A percentile compares a stretch with the other conserved stretches of the same genome.
phyloP scores from a whole-genome alignment of 2,113 vertebrate species.

The Felis chaus region DNA sequence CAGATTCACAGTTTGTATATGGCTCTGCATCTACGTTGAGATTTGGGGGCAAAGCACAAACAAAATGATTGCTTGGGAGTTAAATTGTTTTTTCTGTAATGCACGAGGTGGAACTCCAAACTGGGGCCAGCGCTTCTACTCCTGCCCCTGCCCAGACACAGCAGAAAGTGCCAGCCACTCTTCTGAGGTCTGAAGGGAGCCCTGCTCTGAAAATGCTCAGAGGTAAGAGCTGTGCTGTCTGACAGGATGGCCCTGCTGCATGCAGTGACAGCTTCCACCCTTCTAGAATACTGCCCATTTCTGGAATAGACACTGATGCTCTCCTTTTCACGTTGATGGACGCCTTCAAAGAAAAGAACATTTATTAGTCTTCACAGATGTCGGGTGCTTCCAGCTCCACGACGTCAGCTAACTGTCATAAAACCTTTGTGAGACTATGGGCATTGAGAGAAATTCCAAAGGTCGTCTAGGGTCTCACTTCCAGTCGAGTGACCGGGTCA shows the following conservation, averaged over 20 bases:
- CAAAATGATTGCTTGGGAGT: background rate
- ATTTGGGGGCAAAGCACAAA: background rate
- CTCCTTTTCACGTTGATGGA: background rate
- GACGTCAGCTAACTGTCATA: too few species aligned
- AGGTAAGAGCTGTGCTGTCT: background rate
- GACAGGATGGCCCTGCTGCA: background rate
- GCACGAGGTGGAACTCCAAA: background rate
- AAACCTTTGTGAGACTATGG: background rate
- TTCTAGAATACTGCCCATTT: background rate
- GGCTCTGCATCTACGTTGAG: background rate
- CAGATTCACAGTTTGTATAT: background rate
- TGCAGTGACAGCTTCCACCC: fast-evolving
- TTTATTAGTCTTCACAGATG: background rate
- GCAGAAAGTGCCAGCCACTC: conserved; percentile 43
- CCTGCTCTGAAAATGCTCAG: background rate
- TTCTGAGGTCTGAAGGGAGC: background rate
- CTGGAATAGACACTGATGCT: fast-evolving
- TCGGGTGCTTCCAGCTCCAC: background rate
- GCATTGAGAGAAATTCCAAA: background rate
- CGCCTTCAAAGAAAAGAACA: background rate
- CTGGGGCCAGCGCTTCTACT: background rate
- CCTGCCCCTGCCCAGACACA: background rate
- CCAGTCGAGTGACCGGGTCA: background rate
- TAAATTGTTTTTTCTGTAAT: conserved; percentile 9
- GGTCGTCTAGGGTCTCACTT: background rate